Base-by-base conservation (phyloP, 2,797 vertebrate species). In the Pantherophis alleghaniensis region DNA sequence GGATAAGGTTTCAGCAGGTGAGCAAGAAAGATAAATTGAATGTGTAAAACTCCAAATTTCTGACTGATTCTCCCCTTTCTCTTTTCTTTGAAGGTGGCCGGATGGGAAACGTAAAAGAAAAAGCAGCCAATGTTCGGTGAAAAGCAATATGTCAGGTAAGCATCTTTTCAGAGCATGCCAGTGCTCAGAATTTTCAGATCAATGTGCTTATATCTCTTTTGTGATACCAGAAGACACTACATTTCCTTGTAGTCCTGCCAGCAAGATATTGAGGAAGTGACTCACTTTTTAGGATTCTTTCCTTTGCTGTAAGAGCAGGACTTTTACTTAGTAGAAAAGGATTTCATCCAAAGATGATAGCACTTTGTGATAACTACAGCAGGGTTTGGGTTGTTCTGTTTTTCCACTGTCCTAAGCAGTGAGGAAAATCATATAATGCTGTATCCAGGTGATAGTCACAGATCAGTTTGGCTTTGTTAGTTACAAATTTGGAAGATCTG, bases 41-140 rank as follows among this genome's bases (percentile, higher is more conserved):
- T 32, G 28, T 20, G 22, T 18, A 60, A 53, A 7, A 22, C 13
- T 53, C 5, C 47, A n/a, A 61, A 24, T 53, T n/a, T 9, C 37
- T 60, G 1, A 20, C 61, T 10, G 37, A 57, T 63, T 63, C 69
- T 53, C 93, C 12, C 51, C 59, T 95, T 56, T 87, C 93, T 89
- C 69, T 47, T 24, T 93, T 42, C 92, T 95, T 94, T 92, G 94
- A 97, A 99, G 99, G 99, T 99, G 99, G 98, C 99, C 99, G 98
- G 98, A 99, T 99, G 99, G 99, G 96, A 99, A 99, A 97, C 98
- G 99, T 98, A 99, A 99, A 98, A 99, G 99, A 98, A 99, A 99
- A 98, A 99, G 99, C 98, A 99, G 99, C 98, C 99, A 99, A 98
- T 99, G 99, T 99, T 99, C 99, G 98, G 98, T 99, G 98, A 99